Percentiles rank a stretch among this genome's conserved stretches.
These are phyloP conservation scores for Erannis defoliaria DNA, from an alignment of 2,888 invertebrate species.

Conservation along the genomic window DNA sequence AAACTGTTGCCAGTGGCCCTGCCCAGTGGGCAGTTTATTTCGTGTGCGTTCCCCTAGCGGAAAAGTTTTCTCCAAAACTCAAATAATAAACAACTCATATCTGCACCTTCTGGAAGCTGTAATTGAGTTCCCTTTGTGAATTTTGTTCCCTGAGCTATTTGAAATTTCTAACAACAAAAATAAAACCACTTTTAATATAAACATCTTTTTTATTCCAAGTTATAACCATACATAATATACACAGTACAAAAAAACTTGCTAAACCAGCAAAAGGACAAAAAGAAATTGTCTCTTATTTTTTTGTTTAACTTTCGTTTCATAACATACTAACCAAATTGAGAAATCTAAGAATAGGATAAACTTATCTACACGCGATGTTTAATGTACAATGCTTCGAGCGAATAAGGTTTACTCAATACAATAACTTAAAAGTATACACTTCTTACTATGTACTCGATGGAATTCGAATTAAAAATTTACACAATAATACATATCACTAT, in stretches of 20 bases:
- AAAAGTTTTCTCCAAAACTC: too few relatives aligned
- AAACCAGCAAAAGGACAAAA: conserved; percentile 85
- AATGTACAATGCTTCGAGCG: conserved; percentile 86
- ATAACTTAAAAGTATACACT: conserved; percentile 85
- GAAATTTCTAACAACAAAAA: conserved; percentile 7
- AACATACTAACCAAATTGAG: conserved; percentile 83
- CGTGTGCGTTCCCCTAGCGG: too few relatives aligned
- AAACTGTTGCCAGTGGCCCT: too few relatives aligned
- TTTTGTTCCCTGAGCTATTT: not conserved
- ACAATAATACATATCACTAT: conserved; percentile 85
- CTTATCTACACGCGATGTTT: conserved; percentile 84
- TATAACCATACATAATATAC: conserved; percentile 93
- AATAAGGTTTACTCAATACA: conserved; percentile 82
- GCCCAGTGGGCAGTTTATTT: too few relatives aligned
- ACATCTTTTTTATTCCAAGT: conserved; percentile 87
- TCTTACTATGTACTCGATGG: conserved; percentile 86
- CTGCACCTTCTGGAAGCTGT: too few relatives aligned
- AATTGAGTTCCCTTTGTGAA: too few relatives aligned
- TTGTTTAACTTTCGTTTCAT: conserved; percentile 75
- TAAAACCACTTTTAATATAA: conserved; percentile 76
- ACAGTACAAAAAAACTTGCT: conserved; percentile 93
- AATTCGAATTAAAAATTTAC: conserved; percentile 86
- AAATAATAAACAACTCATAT: too few relatives aligned
- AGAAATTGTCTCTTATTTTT: conserved; percentile 81
- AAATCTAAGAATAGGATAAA: conserved; percentile 85